phyloP scores from a whole-genome alignment of 2,888 invertebrate species.

The Anarsia innoxiella region DNA sequence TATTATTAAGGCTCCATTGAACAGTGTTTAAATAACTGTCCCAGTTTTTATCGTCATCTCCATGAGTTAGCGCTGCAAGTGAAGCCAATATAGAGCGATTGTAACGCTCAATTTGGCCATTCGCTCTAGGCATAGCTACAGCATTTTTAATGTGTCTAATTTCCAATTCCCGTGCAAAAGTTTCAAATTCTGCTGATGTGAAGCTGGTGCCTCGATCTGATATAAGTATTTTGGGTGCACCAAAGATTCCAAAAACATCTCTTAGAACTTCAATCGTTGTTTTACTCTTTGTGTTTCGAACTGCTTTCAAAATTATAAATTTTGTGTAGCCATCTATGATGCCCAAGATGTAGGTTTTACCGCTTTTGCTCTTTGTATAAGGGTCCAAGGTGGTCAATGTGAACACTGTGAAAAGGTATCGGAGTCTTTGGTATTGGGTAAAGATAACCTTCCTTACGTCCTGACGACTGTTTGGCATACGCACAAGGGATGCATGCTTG shows the following conservation, averaged over 20 bases:
- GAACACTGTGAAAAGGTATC: slow-evolving; percentile 7
- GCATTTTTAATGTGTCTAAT: slow-evolving; percentile 3
- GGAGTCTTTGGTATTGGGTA: slow-evolving; percentile 3
- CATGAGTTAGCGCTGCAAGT: slow-evolving; percentile 14
- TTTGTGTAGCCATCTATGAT: slow-evolving; percentile 1
- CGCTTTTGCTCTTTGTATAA: background rate
- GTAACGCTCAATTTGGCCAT: slow-evolving; percentile 2
- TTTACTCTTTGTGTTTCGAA: background rate
- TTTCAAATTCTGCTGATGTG: slow-evolving; percentile 1
- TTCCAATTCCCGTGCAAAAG: background rate
- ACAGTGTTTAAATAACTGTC: slow-evolving; percentile 15
- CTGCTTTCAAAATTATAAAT: background rate
- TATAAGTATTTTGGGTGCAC: background rate
- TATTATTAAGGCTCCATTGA: slow-evolving; percentile 19
- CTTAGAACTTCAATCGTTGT: background rate
- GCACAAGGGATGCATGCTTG: slow-evolving; percentile 10
- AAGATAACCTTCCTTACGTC: slow-evolving; percentile 5
- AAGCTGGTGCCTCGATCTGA: background rate
- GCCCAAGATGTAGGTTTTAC: background rate
- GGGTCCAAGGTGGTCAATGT: slow-evolving; percentile 4
- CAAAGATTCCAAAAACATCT: background rate
- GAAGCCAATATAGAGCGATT: slow-evolving; percentile 15
- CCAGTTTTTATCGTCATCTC: slow-evolving; percentile 16
- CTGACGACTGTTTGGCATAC: slow-evolving; percentile 7
- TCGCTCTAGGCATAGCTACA: background rate